Evolutionary conservation across 1,140 invertebrate species (phyloP), one percentile per base, ranked within the genome.

Genomic region (Drosophila elegans): DNA sequence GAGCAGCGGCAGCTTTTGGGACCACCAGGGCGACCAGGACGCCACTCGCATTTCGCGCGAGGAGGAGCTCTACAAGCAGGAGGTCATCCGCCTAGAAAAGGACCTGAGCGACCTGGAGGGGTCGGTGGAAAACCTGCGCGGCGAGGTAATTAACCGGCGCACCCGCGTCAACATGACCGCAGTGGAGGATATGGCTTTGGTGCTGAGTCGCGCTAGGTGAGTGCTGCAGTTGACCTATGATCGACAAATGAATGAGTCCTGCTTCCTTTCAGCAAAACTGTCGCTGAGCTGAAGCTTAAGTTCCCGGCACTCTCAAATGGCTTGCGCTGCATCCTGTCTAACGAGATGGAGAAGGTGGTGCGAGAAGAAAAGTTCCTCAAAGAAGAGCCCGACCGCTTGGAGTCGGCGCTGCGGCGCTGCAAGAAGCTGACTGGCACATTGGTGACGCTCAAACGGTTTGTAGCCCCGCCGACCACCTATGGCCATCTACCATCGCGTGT

Each of bases 351-450:
- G 84, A 96, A 97, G 91, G 96, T 98, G 45, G 96, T 98, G 39
- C 94, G 96, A 32, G 98, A 99, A 93, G 98, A 99, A 94, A 98
- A 97, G 94, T 98, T 99, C 94, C 93, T 99, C 36, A 98, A 98
- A 93, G 97, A 99, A 91, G 98, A 99, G 92, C 98, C 98, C 0
- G 97, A 98, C 90, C 94, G 97, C 67, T 92, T 99, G 41, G 98
- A 99, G 90, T 96, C 95, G 74, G 97, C 97, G 44, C 93, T 99
- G 54, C 95, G 97, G 80, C 94, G 98, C 63, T 99, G 98, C 94
- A 99, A 99, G 93, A 99, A 99, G 92, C 93, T 99, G 11, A 99
- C 98, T 7, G 97, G 98, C 64, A 99, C 98, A 41, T 94, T 99
- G 72, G 98, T 99, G 45, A 99, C 98, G 49, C 93, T 99, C 21